Evolutionary conservation across 2,888 invertebrate genomes (phyloP).

Genomic region (Eristalinus aeneus): DNA sequence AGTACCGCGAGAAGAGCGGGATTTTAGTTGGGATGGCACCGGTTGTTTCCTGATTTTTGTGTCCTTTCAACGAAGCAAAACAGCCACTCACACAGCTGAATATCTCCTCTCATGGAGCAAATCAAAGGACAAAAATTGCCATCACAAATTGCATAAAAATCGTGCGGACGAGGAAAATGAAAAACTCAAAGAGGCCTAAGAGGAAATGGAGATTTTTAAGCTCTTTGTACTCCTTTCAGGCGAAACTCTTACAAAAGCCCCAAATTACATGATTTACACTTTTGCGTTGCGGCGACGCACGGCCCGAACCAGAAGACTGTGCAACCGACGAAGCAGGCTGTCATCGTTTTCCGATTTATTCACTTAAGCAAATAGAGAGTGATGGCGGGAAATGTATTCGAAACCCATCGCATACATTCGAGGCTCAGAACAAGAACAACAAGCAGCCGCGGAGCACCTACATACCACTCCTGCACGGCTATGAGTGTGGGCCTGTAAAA

Average conservation of each 20-base stretch:
- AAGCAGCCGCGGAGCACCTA: background rate
- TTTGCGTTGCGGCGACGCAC: constrained; percentile 11
- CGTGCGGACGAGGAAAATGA: background rate
- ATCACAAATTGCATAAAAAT: constrained; percentile 24
- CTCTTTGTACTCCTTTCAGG: constrained; percentile 2
- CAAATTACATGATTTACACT: constrained; percentile 57
- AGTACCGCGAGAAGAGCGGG: background rate
- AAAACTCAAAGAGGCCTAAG: background rate
- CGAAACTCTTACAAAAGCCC: constrained; percentile 48
- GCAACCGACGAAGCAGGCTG: background rate
- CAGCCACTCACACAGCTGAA: background rate
- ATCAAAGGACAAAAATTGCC: constrained; percentile 51
- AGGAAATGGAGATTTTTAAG: constrained; percentile 40
- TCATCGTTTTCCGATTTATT: constrained; percentile 11
- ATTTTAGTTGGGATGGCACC: constrained; percentile 24
- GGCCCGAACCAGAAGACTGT: constrained; percentile 12
- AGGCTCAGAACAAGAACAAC: background rate
- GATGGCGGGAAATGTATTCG: no score
- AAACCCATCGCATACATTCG: no score
- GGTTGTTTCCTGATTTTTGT: constrained; percentile 21
- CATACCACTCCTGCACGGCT: background rate
- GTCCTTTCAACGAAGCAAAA: background rate
- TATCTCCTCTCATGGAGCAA: background rate
- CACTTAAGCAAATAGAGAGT: background rate
- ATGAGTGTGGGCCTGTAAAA: background rate